These are phyloP conservation scores for Gopherus evgoodei DNA, from an alignment of 2,113 vertebrate genomes.

Conservation along the genomic window DNA sequence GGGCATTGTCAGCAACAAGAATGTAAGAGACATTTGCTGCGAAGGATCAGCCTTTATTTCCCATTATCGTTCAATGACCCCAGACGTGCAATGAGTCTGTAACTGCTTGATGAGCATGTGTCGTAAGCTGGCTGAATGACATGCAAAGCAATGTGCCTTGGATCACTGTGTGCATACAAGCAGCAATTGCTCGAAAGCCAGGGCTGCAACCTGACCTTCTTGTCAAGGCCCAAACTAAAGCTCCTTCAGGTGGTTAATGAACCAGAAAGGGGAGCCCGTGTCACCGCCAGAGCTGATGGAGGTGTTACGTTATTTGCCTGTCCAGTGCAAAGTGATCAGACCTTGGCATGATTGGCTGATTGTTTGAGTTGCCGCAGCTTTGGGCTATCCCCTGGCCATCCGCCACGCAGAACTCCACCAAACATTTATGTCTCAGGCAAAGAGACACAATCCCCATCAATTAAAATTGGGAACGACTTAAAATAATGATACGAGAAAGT, in stretches of 20 bases:
- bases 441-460: background rate
- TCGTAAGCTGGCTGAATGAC: background rate
- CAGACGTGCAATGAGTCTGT: background rate
- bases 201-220: background rate
- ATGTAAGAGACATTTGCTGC: background rate
- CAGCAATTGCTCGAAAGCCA: background rate
- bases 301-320: background rate
- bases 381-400: background rate
- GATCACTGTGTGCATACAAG: background rate
- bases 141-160: background rate
- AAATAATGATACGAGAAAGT: background rate
- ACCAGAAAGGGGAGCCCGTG: accelerated
- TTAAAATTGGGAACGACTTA: background rate
- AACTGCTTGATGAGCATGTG: background rate
- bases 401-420: background rate
- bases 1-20: background rate
- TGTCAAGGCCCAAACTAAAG: background rate
- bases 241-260: background rate
- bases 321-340: background rate
- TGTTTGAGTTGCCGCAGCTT: accelerated
- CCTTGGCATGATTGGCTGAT: background rate
- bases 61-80: background rate
- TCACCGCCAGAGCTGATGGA: background rate
- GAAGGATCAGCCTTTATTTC: background rate
- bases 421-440: background rate